Percentiles rank a stretch among this genome's conserved stretches.
These are phyloP conservation scores for Amblyopsis hoosieri DNA, from an alignment of 2,797 vertebrate species.

Conservation along the genomic window DNA sequence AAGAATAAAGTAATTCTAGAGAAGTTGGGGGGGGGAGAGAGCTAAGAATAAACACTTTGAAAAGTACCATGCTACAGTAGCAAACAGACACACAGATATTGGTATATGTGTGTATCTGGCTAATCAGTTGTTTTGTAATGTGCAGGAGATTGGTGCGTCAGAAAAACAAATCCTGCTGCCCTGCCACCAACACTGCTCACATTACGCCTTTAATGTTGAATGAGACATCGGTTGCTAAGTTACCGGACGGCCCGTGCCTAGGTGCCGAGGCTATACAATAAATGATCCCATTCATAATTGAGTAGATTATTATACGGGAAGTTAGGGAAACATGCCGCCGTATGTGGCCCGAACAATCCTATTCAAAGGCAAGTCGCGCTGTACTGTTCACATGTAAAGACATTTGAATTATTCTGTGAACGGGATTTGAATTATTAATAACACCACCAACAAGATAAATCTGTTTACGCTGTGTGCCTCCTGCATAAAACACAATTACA, in stretches of 20 bases:
- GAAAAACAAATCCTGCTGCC: conserved; percentile 65
- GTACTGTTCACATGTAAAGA: conserved; percentile 16
- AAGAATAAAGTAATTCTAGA: background rate
- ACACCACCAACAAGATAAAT: background rate
- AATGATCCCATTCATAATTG: conserved; percentile 69
- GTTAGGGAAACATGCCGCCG: conserved; percentile 45
- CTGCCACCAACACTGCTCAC: conserved; percentile 58
- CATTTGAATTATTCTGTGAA: conserved; percentile 19
- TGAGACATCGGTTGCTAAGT: conserved; percentile 72
- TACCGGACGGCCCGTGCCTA: conserved; percentile 48
- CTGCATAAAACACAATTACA: background rate
- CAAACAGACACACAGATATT: background rate
- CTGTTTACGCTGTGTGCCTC: background rate
- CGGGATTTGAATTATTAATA: background rate
- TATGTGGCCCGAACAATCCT: conserved; percentile 37
- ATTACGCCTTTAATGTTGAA: conserved; percentile 79
- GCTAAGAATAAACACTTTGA: background rate
- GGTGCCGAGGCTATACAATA: conserved; percentile 58
- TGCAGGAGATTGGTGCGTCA: conserved; percentile 33
- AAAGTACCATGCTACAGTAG: background rate
- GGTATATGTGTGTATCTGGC: background rate
- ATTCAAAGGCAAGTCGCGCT: conserved; percentile 20
- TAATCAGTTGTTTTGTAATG: conserved; percentile 21
- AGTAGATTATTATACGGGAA: conserved; percentile 50
- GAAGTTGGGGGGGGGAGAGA: no score